A percentile compares a stretch with the other conserved stretches of the same genome.
Evolutionary conservation across 2,797 vertebrate species (phyloP).

Genomic region (Takifugu rubripes): DNA sequence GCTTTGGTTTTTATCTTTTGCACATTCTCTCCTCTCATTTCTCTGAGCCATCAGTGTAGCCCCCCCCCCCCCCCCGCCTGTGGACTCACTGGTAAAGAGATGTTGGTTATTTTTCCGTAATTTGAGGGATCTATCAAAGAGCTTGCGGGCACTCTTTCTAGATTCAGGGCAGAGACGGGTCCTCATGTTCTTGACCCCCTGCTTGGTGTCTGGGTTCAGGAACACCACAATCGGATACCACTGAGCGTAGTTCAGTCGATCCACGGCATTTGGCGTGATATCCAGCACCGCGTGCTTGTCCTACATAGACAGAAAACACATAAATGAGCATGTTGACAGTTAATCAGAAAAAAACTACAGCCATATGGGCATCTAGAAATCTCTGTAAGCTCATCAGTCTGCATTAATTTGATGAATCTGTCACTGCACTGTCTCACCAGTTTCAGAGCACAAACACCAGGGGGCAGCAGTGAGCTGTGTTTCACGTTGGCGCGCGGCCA

Average conservation of each 20-base stretch:
- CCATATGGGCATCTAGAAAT: constrained; percentile 2
- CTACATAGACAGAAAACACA: constrained; percentile 58
- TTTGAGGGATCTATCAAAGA: constrained; percentile 93
- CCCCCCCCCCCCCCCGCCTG: neutral
- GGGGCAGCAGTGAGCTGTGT: constrained; percentile 58
- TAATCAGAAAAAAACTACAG: neutral
- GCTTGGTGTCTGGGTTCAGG: constrained; percentile 95
- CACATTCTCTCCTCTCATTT: constrained; percentile 6
- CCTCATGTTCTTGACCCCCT: constrained; percentile 97
- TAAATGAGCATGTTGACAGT: neutral
- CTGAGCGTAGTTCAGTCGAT: constrained; percentile 97
- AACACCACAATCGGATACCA: constrained; percentile 99
- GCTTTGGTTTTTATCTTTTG: neutral
- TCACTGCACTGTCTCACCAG: neutral
- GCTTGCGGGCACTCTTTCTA: constrained; percentile 93
- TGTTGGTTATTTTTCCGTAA: constrained; percentile 97
- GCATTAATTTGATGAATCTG: constrained; percentile 4
- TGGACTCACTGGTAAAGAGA: constrained; percentile 94
- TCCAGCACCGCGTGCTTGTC: constrained; percentile 97
- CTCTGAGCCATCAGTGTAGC: neutral
- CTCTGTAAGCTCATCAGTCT: neutral
- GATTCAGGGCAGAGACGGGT: constrained; percentile 93
- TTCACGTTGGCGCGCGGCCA: constrained; percentile 6
- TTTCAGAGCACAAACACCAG: constrained; percentile 43
- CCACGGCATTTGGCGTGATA: constrained; percentile 98